phyloP scores from a whole-genome alignment of 2,888 invertebrate genomes.

The Pterobdella sp. region DNA sequence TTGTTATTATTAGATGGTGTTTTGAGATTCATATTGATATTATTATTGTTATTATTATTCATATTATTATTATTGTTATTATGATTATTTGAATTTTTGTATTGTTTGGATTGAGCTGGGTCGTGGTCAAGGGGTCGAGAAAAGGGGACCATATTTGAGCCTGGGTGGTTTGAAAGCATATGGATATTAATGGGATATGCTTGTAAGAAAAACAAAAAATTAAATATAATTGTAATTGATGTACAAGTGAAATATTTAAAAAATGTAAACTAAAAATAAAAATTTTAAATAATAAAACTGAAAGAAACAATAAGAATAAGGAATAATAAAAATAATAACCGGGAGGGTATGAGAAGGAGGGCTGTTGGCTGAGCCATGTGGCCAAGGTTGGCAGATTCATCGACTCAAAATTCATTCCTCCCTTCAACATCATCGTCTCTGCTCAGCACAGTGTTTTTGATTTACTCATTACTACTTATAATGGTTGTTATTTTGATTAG shows the following conservation, averaged over 20 bases:
- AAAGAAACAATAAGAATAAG: not conserved
- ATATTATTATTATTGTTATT: conserved; percentile 5
- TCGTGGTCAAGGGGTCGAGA: not conserved
- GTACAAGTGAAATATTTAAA: too few species aligned
- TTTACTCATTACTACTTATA: too few species aligned
- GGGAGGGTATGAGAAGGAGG: not conserved
- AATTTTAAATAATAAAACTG: not conserved
- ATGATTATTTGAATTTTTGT: not conserved
- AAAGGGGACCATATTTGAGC: not conserved
- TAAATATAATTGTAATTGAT: too few species aligned
- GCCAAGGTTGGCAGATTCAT: conserved; percentile 21
- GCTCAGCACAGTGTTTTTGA: too few species aligned
- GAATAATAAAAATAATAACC: not conserved
- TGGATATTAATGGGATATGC: too few species aligned
- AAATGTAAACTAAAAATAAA: not conserved
- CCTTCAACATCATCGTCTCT: conserved; percentile 22
- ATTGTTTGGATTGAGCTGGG: not conserved
- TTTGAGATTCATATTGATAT: not conserved
- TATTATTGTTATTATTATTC: not conserved
- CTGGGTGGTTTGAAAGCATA: not conserved
- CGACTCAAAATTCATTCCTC: conserved; percentile 18
- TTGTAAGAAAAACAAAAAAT: too few species aligned
- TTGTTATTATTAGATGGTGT: not conserved
- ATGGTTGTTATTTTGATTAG: too few species aligned
- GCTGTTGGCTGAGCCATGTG: conserved; percentile 23